Conservation (phyloP, 2,888 invertebrate species). For the Nomada fabriciana region DNA sequence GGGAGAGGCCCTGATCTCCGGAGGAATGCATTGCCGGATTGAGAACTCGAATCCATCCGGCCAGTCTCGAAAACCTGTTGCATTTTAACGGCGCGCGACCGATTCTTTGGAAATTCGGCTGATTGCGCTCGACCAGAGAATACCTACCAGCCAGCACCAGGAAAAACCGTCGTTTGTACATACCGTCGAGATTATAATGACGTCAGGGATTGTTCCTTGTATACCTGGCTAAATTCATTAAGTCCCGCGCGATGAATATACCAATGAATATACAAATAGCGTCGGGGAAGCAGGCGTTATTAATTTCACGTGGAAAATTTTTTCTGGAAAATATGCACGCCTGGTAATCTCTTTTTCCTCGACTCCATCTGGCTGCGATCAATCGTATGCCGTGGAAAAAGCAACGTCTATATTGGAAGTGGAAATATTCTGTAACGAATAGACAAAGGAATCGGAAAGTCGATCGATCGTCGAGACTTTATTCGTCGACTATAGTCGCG, state of each 20-base stretch:
- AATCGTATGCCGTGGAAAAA: neutral
- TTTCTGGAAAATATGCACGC: neutral
- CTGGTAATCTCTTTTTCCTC: neutral
- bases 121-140: slow-evolving; percentile 12
- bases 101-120: slow-evolving; percentile 66
- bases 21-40: slow-evolving; percentile 58
- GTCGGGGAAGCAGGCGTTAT: neutral
- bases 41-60: slow-evolving; percentile 59
- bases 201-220: slow-evolving; percentile 18
- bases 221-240: slow-evolving; percentile 13
- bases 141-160: neutral
- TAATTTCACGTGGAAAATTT: neutral
- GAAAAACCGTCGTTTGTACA: slow-evolving; percentile 34
- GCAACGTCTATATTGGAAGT: neutral
- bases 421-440: slow-evolving; percentile 11
- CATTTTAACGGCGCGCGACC: slow-evolving; percentile 61
- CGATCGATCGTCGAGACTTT: slow-evolving; percentile 55
- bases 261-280: neutral
- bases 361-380: neutral
- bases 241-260: slow-evolving; percentile 21
- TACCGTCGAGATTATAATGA: slow-evolving; percentile 23
- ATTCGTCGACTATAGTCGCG: slow-evolving; percentile 56
- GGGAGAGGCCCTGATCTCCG: slow-evolving; percentile 57
- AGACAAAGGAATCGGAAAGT: slow-evolving; percentile 38
- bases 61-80: slow-evolving; percentile 72